Percentiles rank a stretch among this genome's conserved stretches.
Conservation (phyloP, 2,113 vertebrate genomes). For the Microtus richardsoni region DNA sequence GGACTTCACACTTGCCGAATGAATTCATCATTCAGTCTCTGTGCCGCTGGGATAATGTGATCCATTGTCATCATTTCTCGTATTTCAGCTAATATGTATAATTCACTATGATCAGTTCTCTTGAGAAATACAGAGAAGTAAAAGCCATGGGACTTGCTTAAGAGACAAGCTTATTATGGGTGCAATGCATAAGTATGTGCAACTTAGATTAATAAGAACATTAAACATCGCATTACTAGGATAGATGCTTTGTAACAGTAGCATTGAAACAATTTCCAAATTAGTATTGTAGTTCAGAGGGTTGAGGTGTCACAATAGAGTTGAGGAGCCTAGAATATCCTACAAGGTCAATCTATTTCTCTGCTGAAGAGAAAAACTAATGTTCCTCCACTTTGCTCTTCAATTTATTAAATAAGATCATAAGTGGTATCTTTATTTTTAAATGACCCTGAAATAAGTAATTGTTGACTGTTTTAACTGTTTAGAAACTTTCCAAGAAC, state of each 20-base stretch:
- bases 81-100: background rate
- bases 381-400: background rate
- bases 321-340: background rate
- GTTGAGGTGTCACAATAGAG: background rate
- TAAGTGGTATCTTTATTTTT: constrained; percentile 24
- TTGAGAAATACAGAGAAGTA: constrained; percentile 2
- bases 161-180: background rate
- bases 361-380: background rate
- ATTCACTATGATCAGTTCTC: background rate
- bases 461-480: background rate
- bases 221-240: background rate
- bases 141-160: background rate
- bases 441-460: background rate
- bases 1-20: background rate
- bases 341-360: background rate
- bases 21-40: background rate
- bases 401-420: background rate
- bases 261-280: background rate
- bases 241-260: background rate
- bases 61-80: background rate
- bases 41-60: background rate
- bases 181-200: background rate
- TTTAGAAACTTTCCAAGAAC: background rate
- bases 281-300: background rate
- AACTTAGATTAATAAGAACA: background rate